These are phyloP conservation scores for Poecilia wingei DNA, from an alignment of 2,797 vertebrate genomes.

Conservation along the genomic window DNA sequence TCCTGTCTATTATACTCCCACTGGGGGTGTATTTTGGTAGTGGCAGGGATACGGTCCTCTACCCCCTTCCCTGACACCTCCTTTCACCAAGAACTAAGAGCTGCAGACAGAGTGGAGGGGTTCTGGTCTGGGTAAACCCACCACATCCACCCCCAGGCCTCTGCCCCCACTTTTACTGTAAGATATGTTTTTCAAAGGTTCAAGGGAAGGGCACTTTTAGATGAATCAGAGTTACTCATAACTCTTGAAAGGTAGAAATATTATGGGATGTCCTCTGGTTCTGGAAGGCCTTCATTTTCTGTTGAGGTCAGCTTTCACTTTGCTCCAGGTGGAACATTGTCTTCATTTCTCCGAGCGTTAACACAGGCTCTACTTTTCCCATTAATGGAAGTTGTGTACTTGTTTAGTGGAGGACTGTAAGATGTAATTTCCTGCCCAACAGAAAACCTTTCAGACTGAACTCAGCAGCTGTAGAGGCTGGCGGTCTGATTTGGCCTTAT, in stretches of 20 bases:
- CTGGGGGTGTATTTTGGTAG: constrained; percentile 78
- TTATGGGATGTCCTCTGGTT: constrained; percentile 59
- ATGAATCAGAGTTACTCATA: constrained; percentile 68
- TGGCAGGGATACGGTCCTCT: constrained; percentile 82
- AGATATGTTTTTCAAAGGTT: constrained; percentile 80
- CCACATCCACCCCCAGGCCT: constrained; percentile 27
- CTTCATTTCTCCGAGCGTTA: neutral
- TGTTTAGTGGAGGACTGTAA: neutral
- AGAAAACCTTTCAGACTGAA: neutral
- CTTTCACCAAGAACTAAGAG: constrained; percentile 65
- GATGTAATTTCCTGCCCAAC: neutral
- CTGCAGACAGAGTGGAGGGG: constrained; percentile 69
- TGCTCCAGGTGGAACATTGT: constrained; percentile 17
- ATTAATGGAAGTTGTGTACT: neutral
- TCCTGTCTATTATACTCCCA: constrained; percentile 77
- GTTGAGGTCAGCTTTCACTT: constrained; percentile 28
- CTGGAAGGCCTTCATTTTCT: constrained; percentile 18
- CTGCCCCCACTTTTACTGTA: constrained; percentile 70
- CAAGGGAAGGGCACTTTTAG: constrained; percentile 76
- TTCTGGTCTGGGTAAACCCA: constrained; percentile 60
- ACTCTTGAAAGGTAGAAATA: constrained; percentile 81
- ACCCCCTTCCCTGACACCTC: constrained; percentile 48
- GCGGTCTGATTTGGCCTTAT: neutral
- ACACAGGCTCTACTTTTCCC: neutral
- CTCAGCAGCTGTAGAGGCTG: neutral